Base-by-base conservation (phyloP, 2,888 invertebrate genomes). In the Lycia hirtaria region DNA sequence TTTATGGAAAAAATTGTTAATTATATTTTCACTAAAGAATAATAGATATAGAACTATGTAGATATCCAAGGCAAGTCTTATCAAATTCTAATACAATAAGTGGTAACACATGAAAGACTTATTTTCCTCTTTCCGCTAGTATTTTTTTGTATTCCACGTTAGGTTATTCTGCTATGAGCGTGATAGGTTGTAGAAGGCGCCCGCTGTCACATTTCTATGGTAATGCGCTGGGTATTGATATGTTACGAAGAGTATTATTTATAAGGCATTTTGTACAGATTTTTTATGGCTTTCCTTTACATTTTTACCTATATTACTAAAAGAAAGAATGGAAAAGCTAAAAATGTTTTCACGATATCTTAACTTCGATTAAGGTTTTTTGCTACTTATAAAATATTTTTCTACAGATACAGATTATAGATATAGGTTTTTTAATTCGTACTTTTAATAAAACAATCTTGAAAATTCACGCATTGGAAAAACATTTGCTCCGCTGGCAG, bases 161-260 rank as follows among this genome's bases (percentile, higher is more conserved):
- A 17, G 5, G n/a, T 5, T 28, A 14, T 15, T 26, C 26, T 0
- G 22, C 38, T n/a, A 14, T 17, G 26, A 14, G 15, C 17, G 5
- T 41, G 10, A 28, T 41, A 9, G 41, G 4, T 26, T 41, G 26
- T 26, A 9, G 26, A 15, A 41, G 40, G 37, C 37, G n/a, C 17
- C 20, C 26, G 41, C 15, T 44, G 44, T 19, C 44, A 30, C 30
- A 44, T 44, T 24, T 44, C 28, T 44, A 32, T 44, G 30, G 9
- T 44, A 44, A 44, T 44, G 30, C 14, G 30, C 28, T 2, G 12
- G 28, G 32, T 44, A 30, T 30, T 44, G 44, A 30, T 30, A 44
- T 30, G 30, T 32, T 30, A 30, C 44, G 44, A 26, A 6, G 20
- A 2, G n/a, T 12, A 26, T 26, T 28, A 26, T 41, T 17, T 41